Evolutionary conservation across 2,113 vertebrate genomes (phyloP).

Genomic region (Amphiprion ocellaris): DNA sequence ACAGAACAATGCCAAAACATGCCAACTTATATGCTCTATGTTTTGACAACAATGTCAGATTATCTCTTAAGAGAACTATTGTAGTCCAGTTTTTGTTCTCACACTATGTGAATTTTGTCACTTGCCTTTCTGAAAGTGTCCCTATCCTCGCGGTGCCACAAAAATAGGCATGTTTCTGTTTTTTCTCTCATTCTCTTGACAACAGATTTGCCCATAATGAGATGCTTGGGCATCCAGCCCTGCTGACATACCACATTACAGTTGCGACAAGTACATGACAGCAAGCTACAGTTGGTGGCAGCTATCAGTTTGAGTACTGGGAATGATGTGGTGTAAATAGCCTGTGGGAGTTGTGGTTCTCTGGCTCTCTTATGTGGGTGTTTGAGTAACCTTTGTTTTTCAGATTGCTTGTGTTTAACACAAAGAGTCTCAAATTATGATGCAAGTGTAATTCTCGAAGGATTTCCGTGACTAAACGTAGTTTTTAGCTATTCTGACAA

Average conservation of each 20-base stretch:
- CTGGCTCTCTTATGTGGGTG: not conserved
- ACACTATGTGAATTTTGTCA: not conserved
- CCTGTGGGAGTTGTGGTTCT: slow-evolving; percentile 51
- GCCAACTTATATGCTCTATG: not conserved
- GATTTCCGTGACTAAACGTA: not conserved
- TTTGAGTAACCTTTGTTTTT: slow-evolving; percentile 4
- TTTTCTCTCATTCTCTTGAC: slow-evolving; percentile 40
- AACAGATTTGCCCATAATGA: slow-evolving; percentile 57
- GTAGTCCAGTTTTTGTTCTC: not conserved
- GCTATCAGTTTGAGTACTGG: slow-evolving; percentile 59
- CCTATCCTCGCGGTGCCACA: not conserved
- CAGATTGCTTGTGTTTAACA: not conserved
- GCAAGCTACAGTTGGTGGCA: slow-evolving; percentile 65
- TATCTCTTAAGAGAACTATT: not conserved
- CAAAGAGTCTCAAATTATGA: not conserved
- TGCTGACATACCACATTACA: slow-evolving; percentile 65
- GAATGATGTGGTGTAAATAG: slow-evolving; percentile 52
- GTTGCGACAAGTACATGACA: slow-evolving; percentile 63
- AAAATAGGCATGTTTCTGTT: slow-evolving; percentile 4
- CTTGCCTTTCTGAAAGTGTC: not conserved
- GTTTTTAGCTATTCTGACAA: not conserved
- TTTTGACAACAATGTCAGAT: slow-evolving; percentile 19
- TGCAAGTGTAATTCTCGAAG: not conserved
- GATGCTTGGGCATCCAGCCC: slow-evolving; percentile 31
- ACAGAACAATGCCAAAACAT: not conserved